These are phyloP conservation scores for Deroptyus accipitrinus DNA, from an alignment of 2,113 vertebrate genomes.

Conservation along the genomic window DNA sequence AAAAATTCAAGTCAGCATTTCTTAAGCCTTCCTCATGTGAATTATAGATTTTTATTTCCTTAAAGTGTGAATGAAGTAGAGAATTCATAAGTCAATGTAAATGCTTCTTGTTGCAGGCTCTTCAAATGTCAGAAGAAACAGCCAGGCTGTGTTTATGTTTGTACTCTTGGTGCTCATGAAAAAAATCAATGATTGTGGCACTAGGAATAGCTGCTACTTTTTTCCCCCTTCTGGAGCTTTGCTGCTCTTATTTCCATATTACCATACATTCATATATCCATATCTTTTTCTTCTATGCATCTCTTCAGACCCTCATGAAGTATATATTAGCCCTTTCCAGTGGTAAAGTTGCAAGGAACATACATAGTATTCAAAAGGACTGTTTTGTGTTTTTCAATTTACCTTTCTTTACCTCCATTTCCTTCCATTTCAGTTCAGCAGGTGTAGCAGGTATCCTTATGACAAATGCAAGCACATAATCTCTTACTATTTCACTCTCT, in stretches of 20 bases:
- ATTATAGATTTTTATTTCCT: not conserved
- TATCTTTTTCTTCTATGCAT: not conserved
- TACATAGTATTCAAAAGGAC: not conserved
- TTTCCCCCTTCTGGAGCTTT: not conserved
- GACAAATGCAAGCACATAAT: not conserved
- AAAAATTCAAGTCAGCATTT: conserved; percentile 1
- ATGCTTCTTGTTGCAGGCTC: not conserved
- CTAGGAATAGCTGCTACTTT: not conserved
- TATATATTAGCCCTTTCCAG: not conserved
- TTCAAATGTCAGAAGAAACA: not conserved
- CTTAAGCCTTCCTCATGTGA: not conserved
- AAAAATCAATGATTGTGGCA: not conserved
- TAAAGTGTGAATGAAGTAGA: not conserved
- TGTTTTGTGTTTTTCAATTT: not conserved
- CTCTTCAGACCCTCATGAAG: not conserved
- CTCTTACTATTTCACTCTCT: not conserved
- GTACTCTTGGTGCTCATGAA: not conserved
- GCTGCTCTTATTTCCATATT: not conserved
- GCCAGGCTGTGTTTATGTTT: not conserved
- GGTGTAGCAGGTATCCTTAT: not conserved
- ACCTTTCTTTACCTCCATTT: not conserved
- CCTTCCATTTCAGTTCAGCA: not conserved
- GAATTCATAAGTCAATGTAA: not conserved
- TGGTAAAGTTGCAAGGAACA: not conserved
- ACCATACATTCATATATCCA: not conserved